A percentile compares a stretch with the other conserved stretches of the same genome.
Evolutionary conservation across 2,888 invertebrate species (phyloP).

Genomic region (Microdon myrmicae): DNA sequence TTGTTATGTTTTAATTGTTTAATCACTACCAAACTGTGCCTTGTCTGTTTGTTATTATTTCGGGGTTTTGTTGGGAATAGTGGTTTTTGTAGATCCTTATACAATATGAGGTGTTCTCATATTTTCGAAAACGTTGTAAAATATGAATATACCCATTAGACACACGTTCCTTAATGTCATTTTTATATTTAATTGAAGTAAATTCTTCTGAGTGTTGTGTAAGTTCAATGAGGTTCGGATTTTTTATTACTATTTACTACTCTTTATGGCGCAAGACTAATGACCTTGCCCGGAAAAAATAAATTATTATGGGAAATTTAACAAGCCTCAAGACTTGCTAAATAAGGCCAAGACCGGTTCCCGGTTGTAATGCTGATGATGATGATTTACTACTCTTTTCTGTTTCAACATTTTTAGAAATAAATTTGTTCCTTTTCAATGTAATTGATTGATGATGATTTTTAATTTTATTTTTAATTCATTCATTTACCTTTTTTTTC

Average conservation of each 20-base stretch:
- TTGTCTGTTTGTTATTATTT: conserved; percentile 34
- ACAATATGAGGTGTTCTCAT: too few relatives aligned
- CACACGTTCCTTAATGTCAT: conserved; percentile 6
- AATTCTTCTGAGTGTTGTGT: neutral
- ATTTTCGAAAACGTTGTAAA: too few relatives aligned
- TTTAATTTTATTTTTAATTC: neutral
- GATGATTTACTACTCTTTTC: too few relatives aligned
- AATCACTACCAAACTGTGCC: conserved; percentile 47
- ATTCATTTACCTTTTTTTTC: neutral
- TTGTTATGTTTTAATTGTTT: conserved; percentile 19
- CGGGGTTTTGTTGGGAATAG: conserved; percentile 31
- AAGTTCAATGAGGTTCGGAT: neutral
- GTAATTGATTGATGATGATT: neutral
- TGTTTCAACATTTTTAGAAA: too few relatives aligned
- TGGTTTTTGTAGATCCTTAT: too few relatives aligned
- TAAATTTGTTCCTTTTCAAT: neutral
- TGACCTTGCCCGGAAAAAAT: too few relatives aligned
- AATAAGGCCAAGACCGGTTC: too few relatives aligned
- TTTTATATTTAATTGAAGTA: neutral
- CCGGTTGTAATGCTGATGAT: too few relatives aligned
- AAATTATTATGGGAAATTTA: too few relatives aligned
- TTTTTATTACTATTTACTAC: too few relatives aligned
- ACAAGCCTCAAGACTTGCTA: too few relatives aligned
- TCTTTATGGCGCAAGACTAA: too few relatives aligned
- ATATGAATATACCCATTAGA: neutral